A percentile compares a stretch with the other conserved stretches of the same genome.
These are phyloP conservation scores for Protosalanx chinensis DNA, from an alignment of 2,797 vertebrate species.

Conservation along the genomic window DNA sequence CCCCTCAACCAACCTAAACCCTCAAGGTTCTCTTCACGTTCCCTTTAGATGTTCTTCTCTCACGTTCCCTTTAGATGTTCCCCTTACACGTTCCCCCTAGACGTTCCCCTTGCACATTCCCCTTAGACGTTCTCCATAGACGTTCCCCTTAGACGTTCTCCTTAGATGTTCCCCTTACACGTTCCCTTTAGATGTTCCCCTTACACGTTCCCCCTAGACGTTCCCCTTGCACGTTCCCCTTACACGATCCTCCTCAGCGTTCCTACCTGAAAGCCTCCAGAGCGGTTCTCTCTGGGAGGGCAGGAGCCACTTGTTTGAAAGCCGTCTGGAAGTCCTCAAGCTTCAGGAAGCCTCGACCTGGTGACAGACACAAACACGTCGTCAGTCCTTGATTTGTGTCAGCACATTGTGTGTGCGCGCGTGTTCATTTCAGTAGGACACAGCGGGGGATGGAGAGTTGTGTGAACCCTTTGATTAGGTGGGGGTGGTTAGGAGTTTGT, in stretches of 20 bases:
- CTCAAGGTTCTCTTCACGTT: no score
- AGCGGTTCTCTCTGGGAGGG: constrained; percentile 62
- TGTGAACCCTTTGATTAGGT: no score
- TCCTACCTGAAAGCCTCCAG: constrained; percentile 72
- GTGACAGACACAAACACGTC: constrained; percentile 2
- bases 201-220: no score
- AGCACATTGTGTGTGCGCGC: neutral
- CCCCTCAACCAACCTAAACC: no score
- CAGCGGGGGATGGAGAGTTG: neutral
- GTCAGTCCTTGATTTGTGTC: no score
- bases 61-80: no score
- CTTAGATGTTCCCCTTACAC: neutral
- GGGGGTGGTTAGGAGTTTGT: neutral
- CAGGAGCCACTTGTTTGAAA: constrained; percentile 64
- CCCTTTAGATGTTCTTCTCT: no score
- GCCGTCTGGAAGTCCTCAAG: constrained; percentile 73
- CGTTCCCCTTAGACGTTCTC: neutral
- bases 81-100: no score
- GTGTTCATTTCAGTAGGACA: neutral
- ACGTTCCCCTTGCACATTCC: neutral
- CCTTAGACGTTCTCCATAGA: no score
- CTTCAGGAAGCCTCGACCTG: constrained; percentile 72
- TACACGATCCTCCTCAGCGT: no score
- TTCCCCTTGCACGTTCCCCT: no score
- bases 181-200: neutral